These are phyloP conservation scores for Trinorchestia longiramus DNA, from an alignment of 1,140 invertebrate genomes.

Conservation along the genomic window DNA sequence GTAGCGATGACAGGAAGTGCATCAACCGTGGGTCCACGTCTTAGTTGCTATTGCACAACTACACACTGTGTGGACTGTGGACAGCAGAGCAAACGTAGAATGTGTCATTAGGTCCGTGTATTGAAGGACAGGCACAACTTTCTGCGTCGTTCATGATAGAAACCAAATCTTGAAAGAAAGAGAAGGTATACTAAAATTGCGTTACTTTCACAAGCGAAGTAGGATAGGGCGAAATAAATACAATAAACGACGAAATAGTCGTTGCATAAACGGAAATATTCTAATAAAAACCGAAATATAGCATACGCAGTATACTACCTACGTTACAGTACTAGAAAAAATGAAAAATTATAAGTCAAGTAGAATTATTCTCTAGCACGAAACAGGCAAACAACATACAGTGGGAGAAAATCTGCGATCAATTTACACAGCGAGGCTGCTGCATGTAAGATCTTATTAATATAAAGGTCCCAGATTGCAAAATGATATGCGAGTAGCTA, in stretches of 20 bases:
- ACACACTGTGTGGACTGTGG: not conserved
- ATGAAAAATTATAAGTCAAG: not conserved
- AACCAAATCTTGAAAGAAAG: not conserved
- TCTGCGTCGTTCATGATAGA: not conserved
- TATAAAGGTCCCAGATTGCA: not conserved
- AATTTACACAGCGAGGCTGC: not conserved
- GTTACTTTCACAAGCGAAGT: not conserved
- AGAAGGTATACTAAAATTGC: not conserved
- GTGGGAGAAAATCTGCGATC: too few relatives aligned
- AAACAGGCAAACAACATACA: not conserved
- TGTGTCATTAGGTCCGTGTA: not conserved
- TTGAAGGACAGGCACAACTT: not conserved
- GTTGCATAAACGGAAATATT: not conserved
- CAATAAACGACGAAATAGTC: not conserved
- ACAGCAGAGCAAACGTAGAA: not conserved
- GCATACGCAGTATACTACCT: too few relatives aligned
- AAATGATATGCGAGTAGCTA: not conserved
- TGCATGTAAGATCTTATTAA: not conserved
- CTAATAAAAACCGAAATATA: not conserved
- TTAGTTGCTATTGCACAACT: not conserved
- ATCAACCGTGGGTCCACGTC: not conserved
- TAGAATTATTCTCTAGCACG: not conserved
- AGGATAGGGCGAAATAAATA: not conserved
- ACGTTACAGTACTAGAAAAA: too few relatives aligned
- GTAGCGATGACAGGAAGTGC: not conserved